These are phyloP conservation scores for Phengaris alcon DNA, from an alignment of 2,888 invertebrate genomes.

Conservation along the genomic window DNA sequence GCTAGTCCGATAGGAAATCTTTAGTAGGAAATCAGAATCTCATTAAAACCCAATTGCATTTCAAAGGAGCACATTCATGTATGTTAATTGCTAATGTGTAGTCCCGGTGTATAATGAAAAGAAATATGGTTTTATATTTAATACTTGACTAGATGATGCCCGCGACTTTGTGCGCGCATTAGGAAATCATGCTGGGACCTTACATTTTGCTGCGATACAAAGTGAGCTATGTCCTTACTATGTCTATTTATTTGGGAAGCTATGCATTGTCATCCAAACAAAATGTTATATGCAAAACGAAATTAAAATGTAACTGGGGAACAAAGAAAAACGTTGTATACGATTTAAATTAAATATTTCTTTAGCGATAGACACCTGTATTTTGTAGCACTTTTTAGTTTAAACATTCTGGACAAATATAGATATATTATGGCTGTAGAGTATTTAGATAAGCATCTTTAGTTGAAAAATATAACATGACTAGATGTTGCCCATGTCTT, in stretches of 20 bases:
- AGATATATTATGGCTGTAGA: too few species aligned
- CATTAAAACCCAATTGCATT: slow-evolving; percentile 6
- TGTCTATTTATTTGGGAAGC: not conserved
- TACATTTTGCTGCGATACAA: too few species aligned
- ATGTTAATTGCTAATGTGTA: not conserved
- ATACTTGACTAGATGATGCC: not conserved
- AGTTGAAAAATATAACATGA: too few species aligned
- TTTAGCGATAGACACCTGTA: too few species aligned
- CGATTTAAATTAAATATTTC: not conserved
- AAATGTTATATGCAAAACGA: too few species aligned
- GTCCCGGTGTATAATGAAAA: not conserved
- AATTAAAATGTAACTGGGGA: too few species aligned
- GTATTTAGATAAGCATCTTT: too few species aligned
- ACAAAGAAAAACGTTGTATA: not conserved
- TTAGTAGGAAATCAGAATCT: slow-evolving; percentile 6
- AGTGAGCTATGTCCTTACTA: too few species aligned
- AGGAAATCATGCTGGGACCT: too few species aligned
- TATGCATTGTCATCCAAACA: slow-evolving; percentile 6
- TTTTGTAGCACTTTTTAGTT: not conserved
- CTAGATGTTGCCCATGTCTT: too few species aligned
- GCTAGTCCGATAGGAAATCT: not conserved
- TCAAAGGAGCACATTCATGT: slow-evolving; percentile 11
- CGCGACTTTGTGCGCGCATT: too few species aligned
- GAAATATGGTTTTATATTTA: not conserved
- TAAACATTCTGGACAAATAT: not conserved